phyloP scores from a whole-genome alignment of 2,888 invertebrate genomes.

The Adelognathus sp. region DNA sequence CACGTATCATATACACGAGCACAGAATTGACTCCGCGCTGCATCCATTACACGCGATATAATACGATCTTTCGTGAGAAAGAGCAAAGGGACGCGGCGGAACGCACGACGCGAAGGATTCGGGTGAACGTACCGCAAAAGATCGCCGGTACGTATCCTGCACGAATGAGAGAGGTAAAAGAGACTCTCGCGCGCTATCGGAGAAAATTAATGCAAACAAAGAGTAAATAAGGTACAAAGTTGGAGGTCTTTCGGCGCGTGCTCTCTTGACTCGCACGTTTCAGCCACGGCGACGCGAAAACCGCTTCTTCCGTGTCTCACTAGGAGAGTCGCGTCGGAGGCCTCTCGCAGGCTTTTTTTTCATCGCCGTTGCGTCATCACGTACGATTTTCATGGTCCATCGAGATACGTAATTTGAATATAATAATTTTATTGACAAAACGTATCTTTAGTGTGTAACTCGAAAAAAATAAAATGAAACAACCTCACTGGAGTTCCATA shows the following conservation, averaged over 20 bases:
- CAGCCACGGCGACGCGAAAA: neutral
- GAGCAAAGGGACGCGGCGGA: slow-evolving; percentile 12
- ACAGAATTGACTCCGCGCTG: neutral
- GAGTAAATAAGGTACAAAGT: neutral
- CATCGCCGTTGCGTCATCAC: slow-evolving; percentile 7
- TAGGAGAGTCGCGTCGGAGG: neutral
- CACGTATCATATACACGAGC: neutral
- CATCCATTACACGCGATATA: slow-evolving; percentile 22
- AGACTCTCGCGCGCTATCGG: neutral
- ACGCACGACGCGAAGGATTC: slow-evolving; percentile 28
- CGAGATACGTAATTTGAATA: neutral
- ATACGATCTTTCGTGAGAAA: slow-evolving; percentile 22
- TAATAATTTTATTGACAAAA: neutral
- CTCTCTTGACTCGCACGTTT: neutral
- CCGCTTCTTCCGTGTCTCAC: neutral
- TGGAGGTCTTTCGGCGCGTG: slow-evolving; percentile 2
- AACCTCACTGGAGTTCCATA: too few relatives aligned
- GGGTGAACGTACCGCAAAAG: slow-evolving; percentile 50
- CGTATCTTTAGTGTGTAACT: neutral
- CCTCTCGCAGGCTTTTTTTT: neutral
- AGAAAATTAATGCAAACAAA: neutral
- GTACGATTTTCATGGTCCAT: neutral
- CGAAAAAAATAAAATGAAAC: neutral
- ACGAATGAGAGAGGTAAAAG: neutral
- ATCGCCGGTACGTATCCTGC: slow-evolving; percentile 8